Evolutionary conservation across 1,140 invertebrate genomes (phyloP).

Genomic region (Meloidogyne hapla): DNA sequence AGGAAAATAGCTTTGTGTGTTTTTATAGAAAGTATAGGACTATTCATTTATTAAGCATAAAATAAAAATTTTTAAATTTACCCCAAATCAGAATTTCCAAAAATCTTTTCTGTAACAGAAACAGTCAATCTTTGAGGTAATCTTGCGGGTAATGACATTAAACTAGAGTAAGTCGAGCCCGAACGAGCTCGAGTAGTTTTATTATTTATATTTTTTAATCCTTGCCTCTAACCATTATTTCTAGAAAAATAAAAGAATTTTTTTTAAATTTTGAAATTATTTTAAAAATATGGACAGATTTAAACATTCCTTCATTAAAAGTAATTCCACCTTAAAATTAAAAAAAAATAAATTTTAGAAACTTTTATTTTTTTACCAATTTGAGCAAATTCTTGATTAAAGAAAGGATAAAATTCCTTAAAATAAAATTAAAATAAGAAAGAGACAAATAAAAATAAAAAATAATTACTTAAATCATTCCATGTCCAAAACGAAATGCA

Average conservation of each 20-base stretch:
- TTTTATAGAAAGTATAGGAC: too few species aligned
- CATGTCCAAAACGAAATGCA: constrained; percentile 63
- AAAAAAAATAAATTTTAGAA: neutral
- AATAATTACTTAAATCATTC: constrained; percentile 55
- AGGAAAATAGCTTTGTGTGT: too few species aligned
- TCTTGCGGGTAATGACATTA: constrained; percentile 56
- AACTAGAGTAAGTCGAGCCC: too few species aligned
- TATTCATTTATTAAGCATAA: too few species aligned
- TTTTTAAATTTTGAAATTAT: neutral
- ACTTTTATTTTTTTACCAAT: constrained; percentile 31
- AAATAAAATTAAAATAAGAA: constrained; percentile 8
- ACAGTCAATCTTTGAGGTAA: constrained; percentile 58
- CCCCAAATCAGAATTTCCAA: constrained; percentile 63
- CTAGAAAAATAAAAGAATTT: constrained; percentile 31
- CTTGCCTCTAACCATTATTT: constrained; percentile 60
- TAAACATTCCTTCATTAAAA: constrained; percentile 64
- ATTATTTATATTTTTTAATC: constrained; percentile 68
- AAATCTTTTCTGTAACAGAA: constrained; percentile 63
- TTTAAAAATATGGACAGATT: constrained; percentile 47
- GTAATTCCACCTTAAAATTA: constrained; percentile 54
- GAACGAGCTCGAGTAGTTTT: too few species aligned
- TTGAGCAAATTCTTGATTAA: constrained; percentile 61
- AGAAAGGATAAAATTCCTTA: constrained; percentile 63
- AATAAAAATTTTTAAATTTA: neutral
- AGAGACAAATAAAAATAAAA: constrained; percentile 19